Evolutionary conservation across 2,113 vertebrate species (phyloP).

Genomic region (Chlamydotis undulata): DNA sequence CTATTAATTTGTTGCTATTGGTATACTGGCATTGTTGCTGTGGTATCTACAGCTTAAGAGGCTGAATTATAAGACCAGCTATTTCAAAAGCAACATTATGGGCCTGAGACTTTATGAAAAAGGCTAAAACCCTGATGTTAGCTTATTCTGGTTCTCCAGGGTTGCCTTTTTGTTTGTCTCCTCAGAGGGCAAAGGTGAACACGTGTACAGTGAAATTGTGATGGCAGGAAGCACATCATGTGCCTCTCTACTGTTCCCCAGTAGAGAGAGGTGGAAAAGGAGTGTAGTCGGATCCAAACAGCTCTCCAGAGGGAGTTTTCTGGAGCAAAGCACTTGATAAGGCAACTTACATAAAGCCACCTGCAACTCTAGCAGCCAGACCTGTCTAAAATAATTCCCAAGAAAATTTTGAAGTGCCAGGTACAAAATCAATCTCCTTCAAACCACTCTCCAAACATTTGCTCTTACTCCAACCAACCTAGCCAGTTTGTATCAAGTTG

Average conservation of each 20-base stretch:
- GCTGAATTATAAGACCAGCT: neutral
- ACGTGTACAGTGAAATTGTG: accelerated
- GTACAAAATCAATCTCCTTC: neutral
- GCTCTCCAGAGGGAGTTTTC: neutral
- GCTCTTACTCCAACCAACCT: neutral
- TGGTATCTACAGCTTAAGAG: neutral
- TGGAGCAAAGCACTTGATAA: neutral
- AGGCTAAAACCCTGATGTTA: neutral
- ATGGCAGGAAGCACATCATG: neutral
- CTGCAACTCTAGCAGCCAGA: neutral
- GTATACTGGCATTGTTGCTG: neutral
- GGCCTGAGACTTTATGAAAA: neutral
- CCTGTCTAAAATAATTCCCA: neutral
- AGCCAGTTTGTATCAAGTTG: neutral
- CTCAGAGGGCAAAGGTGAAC: neutral
- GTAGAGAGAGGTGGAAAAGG: neutral
- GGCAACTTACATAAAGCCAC: neutral
- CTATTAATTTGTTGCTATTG: neutral
- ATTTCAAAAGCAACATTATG: neutral
- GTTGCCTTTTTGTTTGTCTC: neutral
- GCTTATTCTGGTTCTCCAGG: neutral
- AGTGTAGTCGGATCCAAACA: neutral
- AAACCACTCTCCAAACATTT: neutral
- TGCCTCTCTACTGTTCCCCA: neutral
- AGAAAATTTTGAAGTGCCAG: neutral